phyloP scores from a whole-genome alignment of 2,797 vertebrate genomes.

The Chiroxiphia lanceolata region DNA sequence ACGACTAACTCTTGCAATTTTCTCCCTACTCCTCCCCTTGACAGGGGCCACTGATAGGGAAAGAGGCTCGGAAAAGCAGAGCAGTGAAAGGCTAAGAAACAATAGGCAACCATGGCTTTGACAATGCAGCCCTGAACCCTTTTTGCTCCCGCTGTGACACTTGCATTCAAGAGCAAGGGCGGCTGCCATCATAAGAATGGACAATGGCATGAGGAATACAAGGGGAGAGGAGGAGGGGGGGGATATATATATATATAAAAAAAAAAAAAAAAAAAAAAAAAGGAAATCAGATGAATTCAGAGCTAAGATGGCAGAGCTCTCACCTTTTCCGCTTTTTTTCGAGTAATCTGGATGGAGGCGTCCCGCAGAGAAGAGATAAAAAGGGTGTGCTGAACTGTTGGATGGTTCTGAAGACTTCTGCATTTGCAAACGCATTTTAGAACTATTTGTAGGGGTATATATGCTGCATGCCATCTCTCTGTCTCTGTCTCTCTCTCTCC shows the following conservation, averaged over 20 bases:
- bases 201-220: slow-evolving; percentile 82
- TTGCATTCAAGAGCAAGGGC: slow-evolving; percentile 78
- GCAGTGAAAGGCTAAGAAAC: slow-evolving; percentile 77
- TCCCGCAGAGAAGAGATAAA: slow-evolving; percentile 75
- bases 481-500: slow-evolving; percentile 66
- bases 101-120: slow-evolving; percentile 83
- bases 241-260: no score
- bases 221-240: slow-evolving; percentile 48
- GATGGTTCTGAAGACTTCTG: slow-evolving; percentile 75
- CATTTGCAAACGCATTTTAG: slow-evolving; percentile 75
- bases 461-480: slow-evolving; percentile 72
- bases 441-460: slow-evolving; percentile 74
- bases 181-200: slow-evolving; percentile 77
- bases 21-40: slow-evolving; percentile 72
- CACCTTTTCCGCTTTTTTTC: slow-evolving; percentile 83
- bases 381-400: slow-evolving; percentile 73
- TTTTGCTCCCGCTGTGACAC: slow-evolving; percentile 79
- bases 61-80: slow-evolving; percentile 70
- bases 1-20: slow-evolving; percentile 70
- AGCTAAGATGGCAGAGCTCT: slow-evolving; percentile 80
- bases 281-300: slow-evolving; percentile 79
- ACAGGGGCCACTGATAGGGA: slow-evolving; percentile 73
- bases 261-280: slow-evolving; percentile 27
- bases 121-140: slow-evolving; percentile 80
- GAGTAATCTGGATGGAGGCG: slow-evolving; percentile 72